Evolutionary conservation across 2,113 vertebrate genomes (phyloP), one percentile per base, ranked within the genome.

Genomic region (Rhegmatorhina hoffmannsi): DNA sequence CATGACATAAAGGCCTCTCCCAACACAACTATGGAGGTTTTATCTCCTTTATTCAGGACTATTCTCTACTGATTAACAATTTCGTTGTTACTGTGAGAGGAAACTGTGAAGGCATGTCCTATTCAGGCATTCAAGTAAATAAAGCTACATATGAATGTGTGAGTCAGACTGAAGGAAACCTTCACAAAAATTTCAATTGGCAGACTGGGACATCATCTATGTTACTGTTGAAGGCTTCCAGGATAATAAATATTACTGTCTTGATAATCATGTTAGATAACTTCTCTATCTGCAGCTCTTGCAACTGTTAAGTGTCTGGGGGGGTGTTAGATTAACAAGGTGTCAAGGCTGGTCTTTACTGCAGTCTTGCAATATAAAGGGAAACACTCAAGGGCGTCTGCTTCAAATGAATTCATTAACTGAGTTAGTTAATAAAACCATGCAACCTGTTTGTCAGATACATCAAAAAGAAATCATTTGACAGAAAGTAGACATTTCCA

Each of bases 351-450:
- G 44, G 67, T 91, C 94, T 92, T 95, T 84, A 62, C 26, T 87
- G 50, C 93, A 92, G 75, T 73, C 50, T 90, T 81, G 64, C 21
- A 77, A 77, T 96, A 74, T 52, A 95, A 89, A 73, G 31, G 12
- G 43, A 96, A 92, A 76, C 38, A 76, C 89, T 60, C 67, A 34
- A 83, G 82, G 68, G 87, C 92, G 11, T 53, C 62, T 83, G 18
- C 43, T 90, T 87, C 55, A 72, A 36, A 47, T 12, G 44, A 92
- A 77, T 88, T 95, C 33, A 93, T 97, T 95, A 94, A 79, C 92
- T 96, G 83, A 95, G 89, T 87, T 95, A 96, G 83, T 92, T 97
- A 97, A 97, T 79, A 69, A 96, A 95, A 75, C 49, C 33, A 40
- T 52, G 43, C 87, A 96, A 95, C 92, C 73, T 82, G 73, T 44